Conservation (phyloP, 1,140 invertebrate species). For the Aphaenogaster rudis region DNA sequence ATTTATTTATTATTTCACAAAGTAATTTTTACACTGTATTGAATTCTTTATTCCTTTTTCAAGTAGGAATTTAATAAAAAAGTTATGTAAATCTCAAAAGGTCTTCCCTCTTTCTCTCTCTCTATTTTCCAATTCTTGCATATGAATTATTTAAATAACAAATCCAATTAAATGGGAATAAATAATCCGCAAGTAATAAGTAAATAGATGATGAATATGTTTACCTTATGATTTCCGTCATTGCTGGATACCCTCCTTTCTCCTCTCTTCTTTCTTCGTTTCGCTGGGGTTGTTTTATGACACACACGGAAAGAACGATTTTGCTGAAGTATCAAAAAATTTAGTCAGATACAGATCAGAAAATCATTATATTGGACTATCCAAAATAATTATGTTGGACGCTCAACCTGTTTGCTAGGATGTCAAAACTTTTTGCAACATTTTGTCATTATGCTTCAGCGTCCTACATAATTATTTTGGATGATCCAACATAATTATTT, state of each 20-base stretch:
- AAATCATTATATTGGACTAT: too few species aligned
- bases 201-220: slow-evolving; percentile 17
- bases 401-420: too few species aligned
- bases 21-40: background rate
- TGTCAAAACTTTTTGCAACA: too few species aligned
- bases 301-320: too few species aligned
- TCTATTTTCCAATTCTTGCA: background rate
- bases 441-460: too few species aligned
- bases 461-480: too few species aligned
- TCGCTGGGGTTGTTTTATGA: background rate
- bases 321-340: too few species aligned
- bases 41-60: background rate
- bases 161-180: background rate
- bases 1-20: background rate
- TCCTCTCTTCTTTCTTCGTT: background rate
- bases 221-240: background rate
- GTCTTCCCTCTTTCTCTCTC: background rate
- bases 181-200: slow-evolving; percentile 7
- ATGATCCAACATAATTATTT: too few species aligned
- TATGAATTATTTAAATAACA: background rate
- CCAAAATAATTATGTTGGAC: too few species aligned
- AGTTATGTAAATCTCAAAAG: background rate
- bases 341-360: too few species aligned
- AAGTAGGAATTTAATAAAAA: background rate
- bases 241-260: background rate